These are phyloP conservation scores for Chaenocephalus aceratus DNA, from an alignment of 2,113 vertebrate species.

Conservation along the genomic window DNA sequence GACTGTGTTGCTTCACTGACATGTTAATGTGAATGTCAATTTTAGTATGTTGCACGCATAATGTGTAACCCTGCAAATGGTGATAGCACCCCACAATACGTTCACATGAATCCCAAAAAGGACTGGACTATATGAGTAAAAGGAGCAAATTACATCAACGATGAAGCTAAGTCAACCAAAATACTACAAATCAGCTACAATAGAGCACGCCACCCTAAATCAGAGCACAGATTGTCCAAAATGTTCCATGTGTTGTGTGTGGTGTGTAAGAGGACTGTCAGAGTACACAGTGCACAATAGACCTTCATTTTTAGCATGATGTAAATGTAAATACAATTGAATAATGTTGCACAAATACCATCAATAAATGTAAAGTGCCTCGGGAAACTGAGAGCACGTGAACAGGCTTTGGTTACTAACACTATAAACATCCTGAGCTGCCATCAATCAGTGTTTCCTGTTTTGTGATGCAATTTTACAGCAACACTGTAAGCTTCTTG, in stretches of 20 bases:
- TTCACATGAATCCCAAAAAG: not conserved
- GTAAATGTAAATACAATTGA: slow-evolving; percentile 66
- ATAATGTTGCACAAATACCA: slow-evolving; percentile 51
- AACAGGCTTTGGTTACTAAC: slow-evolving; percentile 53
- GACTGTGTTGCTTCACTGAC: slow-evolving; percentile 22
- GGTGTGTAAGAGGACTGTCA: slow-evolving; percentile 31
- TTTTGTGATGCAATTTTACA: slow-evolving; percentile 55
- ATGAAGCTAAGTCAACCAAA: slow-evolving; percentile 22
- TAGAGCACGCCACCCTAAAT: slow-evolving; percentile 10
- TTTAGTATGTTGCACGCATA: slow-evolving; percentile 9
- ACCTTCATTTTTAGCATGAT: slow-evolving; percentile 33
- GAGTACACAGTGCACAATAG: slow-evolving; percentile 15
- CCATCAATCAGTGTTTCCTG: slow-evolving; percentile 62
- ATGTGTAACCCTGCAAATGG: slow-evolving; percentile 8
- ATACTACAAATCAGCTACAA: slow-evolving; percentile 25
- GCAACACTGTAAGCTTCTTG: slow-evolving; percentile 34
- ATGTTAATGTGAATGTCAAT: slow-evolving; percentile 28
- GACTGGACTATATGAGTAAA: not conserved
- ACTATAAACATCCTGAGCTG: slow-evolving; percentile 52
- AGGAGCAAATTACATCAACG: not conserved
- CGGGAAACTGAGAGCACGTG: slow-evolving; percentile 50
- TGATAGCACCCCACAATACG: not conserved
- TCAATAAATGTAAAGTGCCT: slow-evolving; percentile 49
- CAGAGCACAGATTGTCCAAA: slow-evolving; percentile 33
- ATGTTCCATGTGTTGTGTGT: slow-evolving; percentile 36